Evolutionary conservation across 2,888 invertebrate species (phyloP).

Genomic region (Andrena marginata): DNA sequence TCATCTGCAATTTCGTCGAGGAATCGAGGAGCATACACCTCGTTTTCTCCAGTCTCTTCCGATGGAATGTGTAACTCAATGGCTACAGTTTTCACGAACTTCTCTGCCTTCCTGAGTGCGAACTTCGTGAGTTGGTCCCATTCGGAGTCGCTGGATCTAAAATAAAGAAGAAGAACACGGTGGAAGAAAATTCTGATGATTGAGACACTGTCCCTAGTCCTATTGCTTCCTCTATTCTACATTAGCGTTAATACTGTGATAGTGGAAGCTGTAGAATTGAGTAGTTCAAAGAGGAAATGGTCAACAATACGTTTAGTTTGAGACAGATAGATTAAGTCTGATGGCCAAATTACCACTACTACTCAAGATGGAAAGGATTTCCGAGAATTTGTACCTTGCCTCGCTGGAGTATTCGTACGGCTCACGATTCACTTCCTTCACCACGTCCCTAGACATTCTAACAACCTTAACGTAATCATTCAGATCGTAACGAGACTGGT

Average conservation of each 20-base stretch:
- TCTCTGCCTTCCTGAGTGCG: slow-evolving; percentile 91
- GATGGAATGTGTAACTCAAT: slow-evolving; percentile 90
- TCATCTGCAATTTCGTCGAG: slow-evolving; percentile 94
- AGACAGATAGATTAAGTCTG: too few species aligned
- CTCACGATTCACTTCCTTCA: slow-evolving; percentile 89
- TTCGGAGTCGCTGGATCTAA: slow-evolving; percentile 90
- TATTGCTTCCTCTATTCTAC: too few species aligned
- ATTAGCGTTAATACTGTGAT: too few species aligned
- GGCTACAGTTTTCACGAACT: slow-evolving; percentile 92
- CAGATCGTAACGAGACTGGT: slow-evolving; percentile 86
- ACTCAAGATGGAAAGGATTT: background rate
- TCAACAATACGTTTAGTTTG: too few species aligned
- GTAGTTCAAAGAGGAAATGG: too few species aligned
- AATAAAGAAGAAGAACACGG: background rate
- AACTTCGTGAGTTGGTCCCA: slow-evolving; percentile 94
- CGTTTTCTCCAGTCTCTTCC: slow-evolving; percentile 85
- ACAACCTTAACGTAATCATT: slow-evolving; percentile 91
- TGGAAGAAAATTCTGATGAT: background rate
- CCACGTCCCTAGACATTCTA: slow-evolving; percentile 89
- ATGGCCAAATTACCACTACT: too few species aligned
- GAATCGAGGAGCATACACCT: slow-evolving; percentile 93
- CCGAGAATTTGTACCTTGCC: slow-evolving; percentile 83
- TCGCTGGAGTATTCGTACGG: slow-evolving; percentile 91
- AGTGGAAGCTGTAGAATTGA: too few species aligned
- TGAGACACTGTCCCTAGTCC: too few species aligned